phyloP scores from a whole-genome alignment of 2,797 vertebrate species.

The Alcedo atthis region DNA sequence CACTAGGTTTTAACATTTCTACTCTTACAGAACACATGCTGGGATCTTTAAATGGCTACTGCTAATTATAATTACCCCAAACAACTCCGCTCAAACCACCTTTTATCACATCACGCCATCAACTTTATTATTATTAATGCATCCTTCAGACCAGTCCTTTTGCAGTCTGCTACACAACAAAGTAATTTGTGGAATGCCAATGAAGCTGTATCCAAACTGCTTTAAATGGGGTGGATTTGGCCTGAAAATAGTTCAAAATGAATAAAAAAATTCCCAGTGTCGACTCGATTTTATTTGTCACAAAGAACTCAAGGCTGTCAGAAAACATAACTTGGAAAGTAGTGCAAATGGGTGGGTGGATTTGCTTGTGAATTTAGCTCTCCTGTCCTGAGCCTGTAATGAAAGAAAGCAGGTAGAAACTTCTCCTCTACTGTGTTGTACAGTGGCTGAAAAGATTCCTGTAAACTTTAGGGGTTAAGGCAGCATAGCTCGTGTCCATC shows the following conservation, averaged over 20 bases:
- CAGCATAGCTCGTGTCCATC: not conserved
- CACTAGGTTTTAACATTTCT: constrained; percentile 34
- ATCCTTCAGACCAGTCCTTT: not conserved
- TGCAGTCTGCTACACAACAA: not conserved
- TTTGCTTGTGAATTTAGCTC: not conserved
- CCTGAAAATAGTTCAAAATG: not conserved
- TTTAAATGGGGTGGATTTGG: not conserved
- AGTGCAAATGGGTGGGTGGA: not conserved
- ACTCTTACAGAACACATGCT: not conserved
- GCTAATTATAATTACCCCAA: constrained; percentile 39
- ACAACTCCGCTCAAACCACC: not conserved
- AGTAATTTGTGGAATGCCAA: constrained; percentile 9
- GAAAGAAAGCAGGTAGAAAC: not conserved
- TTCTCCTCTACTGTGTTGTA: not conserved
- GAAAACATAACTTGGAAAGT: not conserved
- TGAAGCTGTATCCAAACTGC: not conserved
- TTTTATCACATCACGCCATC: not conserved
- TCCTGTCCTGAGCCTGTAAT: not conserved
- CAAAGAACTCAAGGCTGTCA: not conserved
- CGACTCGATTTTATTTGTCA: not conserved
- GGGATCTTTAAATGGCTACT: not conserved
- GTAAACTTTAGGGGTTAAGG: not conserved
- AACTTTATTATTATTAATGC: constrained; percentile 14
- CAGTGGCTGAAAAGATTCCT: not conserved
- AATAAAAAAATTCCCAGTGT: not conserved